Base-by-base conservation (phyloP, 2,797 vertebrate genomes). In the Anas bernieri region DNA sequence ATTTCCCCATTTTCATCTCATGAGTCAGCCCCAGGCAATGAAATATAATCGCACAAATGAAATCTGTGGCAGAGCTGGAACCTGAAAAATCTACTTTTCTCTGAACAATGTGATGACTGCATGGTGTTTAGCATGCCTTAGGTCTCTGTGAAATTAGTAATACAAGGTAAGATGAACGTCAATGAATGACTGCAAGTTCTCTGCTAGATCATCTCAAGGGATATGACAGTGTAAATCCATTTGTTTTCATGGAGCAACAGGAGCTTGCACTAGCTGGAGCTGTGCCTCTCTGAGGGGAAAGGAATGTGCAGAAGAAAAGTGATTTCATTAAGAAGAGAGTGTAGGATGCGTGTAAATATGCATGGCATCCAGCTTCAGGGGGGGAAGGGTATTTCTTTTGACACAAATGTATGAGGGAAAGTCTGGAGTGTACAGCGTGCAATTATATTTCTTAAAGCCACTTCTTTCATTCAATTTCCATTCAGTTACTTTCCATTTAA, bases 1-100 rank as follows among this genome's bases (percentile, higher is more conserved):
- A n/a, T 89, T 90, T 87, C 83, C n/a, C 41, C 73, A 31, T 78
- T 83, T 81, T 90, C 74, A 90, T 63, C 74, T 96, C 83, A 55
- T 31, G 50, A 90, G 83, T 69, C 70, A 94, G 92, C 90, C 83
- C 69, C 13, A 0, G 85, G 94, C 88, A 83, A 76, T 18, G 59
- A 92, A 88, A 89, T 77, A 31, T 39, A 93, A 92, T 83, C 10
- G 4, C 50, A 56, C 11, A 90, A 59, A 83, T 58, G 46, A 93
- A 91, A 78, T 66, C 55, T 78, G 69, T 85, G 81, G 83, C 64
- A 87, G 41, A 89, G 46, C 6, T 91, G 50, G 58, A 87, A 91
- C 35, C 35, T 75, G 75, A 62, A 96, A 73, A 66, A 45, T 50
- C 41, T 52, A 30, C 1, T 64, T 35, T 90, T 84, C 62, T 84